These are phyloP conservation scores for Tetranychus piercei DNA, from an alignment of 2,888 invertebrate species.

Conservation along the genomic window DNA sequence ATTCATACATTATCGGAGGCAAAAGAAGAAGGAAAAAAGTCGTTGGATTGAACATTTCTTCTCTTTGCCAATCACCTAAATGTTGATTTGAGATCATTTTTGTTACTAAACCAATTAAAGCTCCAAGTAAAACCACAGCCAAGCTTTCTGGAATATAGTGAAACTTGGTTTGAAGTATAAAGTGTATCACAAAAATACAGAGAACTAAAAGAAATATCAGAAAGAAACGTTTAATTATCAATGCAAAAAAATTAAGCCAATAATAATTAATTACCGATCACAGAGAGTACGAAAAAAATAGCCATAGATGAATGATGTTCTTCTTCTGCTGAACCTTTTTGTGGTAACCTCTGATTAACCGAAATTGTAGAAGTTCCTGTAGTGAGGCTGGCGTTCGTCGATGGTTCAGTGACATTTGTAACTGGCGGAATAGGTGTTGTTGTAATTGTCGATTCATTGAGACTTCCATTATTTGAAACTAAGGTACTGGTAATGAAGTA, in stretches of 20 bases:
- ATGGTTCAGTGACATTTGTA: background rate
- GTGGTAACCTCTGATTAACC: conserved; percentile 42
- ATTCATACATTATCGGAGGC: conserved; percentile 97
- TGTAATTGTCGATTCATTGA: background rate
- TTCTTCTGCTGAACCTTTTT: conserved; percentile 75
- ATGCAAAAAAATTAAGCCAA: background rate
- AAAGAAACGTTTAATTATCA: conserved; percentile 2
- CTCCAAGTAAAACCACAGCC: conserved; percentile 85
- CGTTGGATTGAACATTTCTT: conserved; percentile 94
- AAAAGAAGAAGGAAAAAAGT: conserved; percentile 88
- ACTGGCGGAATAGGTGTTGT: background rate
- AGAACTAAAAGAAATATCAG: conserved; percentile 42
- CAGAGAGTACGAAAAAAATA: conserved; percentile 89
- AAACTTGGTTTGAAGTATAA: conserved; percentile 83
- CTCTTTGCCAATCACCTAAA: conserved; percentile 76
- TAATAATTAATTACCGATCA: conserved; percentile 42
- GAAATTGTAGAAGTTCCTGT: background rate
- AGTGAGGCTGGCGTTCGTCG: background rate
- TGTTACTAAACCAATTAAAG: conserved; percentile 70
- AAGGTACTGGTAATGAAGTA: too few species aligned
- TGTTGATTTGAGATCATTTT: conserved; percentile 72
- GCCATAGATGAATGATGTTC: conserved; percentile 92
- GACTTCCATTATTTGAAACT: too few species aligned
- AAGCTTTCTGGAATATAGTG: conserved; percentile 94
- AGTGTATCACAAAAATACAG: conserved; percentile 79